Conservation (phyloP, 1,140 invertebrate genomes). For the Rhopalosiphum padi region DNA sequence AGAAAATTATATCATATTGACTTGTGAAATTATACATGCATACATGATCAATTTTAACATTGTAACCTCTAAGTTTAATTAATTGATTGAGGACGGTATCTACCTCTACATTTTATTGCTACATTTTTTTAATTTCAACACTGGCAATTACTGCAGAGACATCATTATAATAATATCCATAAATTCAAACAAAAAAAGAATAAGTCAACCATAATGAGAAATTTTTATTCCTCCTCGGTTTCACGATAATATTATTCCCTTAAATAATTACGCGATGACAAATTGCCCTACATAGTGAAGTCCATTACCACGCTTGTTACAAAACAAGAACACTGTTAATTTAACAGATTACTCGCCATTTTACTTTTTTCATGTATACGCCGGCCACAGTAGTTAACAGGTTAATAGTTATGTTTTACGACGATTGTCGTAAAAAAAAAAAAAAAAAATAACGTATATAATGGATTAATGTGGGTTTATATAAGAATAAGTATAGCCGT, state of each 20-base stretch:
- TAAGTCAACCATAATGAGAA: not conserved
- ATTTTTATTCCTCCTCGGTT: not conserved
- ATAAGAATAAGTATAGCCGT: not conserved
- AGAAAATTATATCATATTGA: not conserved
- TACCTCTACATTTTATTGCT: not conserved
- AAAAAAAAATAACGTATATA: not conserved
- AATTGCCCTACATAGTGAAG: not conserved
- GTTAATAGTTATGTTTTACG: not conserved
- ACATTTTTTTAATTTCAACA: not conserved
- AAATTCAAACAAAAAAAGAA: not conserved
- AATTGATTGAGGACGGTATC: not conserved
- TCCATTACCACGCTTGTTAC: not conserved
- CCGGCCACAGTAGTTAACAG: not conserved
- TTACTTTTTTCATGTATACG: not conserved
- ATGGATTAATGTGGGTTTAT: not conserved
- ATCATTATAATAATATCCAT: not conserved
- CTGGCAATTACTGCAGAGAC: not conserved
- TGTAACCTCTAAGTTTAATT: not conserved
- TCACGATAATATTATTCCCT: not conserved
- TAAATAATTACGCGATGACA: not conserved
- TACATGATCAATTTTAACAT: not conserved
- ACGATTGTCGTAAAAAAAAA: slow-evolving; percentile 21
- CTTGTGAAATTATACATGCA: not conserved
- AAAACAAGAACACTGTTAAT: not conserved
- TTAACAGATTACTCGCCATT: not conserved